Percentiles rank a stretch among this genome's conserved stretches.
Conservation (phyloP, 2,797 vertebrate species). For the Cossypha caffra region DNA sequence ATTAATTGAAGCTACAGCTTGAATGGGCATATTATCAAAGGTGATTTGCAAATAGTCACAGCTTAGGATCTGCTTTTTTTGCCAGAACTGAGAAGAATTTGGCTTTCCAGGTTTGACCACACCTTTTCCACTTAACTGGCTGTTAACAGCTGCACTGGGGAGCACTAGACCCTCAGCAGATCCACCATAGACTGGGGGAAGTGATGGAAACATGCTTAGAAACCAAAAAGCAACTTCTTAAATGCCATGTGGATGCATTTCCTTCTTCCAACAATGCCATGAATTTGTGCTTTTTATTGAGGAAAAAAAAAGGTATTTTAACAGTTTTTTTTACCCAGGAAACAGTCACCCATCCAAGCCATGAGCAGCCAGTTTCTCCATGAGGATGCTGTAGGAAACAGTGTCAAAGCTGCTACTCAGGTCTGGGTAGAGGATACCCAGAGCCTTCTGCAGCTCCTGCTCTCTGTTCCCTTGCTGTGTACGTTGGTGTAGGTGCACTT, state of each 20-base stretch:
- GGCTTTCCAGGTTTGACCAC: not conserved
- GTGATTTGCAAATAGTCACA: not conserved
- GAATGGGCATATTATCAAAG: not conserved
- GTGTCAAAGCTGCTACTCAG: not conserved
- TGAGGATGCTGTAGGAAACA: not conserved
- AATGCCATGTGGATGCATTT: not conserved
- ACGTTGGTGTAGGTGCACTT: not conserved
- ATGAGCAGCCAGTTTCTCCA: not conserved
- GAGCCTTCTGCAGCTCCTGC: not conserved
- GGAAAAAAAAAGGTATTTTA: rapidly evolving
- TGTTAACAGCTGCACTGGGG: not conserved
- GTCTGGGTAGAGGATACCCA: rapidly evolving
- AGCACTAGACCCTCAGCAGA: not conserved
- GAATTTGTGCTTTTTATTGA: not conserved
- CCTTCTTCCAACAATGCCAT: not conserved
- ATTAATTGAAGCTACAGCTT: not conserved
- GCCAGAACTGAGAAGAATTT: not conserved
- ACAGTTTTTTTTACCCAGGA: no score
- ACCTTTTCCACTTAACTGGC: not conserved
- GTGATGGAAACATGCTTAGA: not conserved
- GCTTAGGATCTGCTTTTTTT: not conserved
- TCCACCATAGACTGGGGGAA: rapidly evolving
- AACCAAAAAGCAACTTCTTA: not conserved
- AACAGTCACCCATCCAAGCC: not conserved
- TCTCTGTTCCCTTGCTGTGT: not conserved